A percentile compares a stretch with the other conserved stretches of the same genome.
These are phyloP conservation scores for Nilaparvata lugens DNA, from an alignment of 1,140 invertebrate genomes.

Conservation along the genomic window DNA sequence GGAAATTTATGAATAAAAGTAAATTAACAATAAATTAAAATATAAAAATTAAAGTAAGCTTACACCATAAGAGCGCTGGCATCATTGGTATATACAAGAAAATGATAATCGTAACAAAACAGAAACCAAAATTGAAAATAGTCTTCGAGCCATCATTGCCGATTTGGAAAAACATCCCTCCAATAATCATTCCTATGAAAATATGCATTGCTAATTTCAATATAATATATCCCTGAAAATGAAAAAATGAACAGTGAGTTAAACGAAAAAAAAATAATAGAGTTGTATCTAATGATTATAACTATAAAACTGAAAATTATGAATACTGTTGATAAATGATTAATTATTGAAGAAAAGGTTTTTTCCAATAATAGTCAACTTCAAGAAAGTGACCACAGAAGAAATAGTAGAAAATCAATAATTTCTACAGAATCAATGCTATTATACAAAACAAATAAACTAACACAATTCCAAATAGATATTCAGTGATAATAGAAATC, in stretches of 20 bases:
- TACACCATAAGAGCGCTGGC: slow-evolving; percentile 66
- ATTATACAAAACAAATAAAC: too few species aligned
- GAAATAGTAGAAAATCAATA: too few species aligned
- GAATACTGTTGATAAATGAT: too few species aligned
- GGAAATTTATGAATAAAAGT: too few species aligned
- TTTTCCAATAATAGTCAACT: too few species aligned
- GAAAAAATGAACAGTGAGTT: slow-evolving; percentile 15
- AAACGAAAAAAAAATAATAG: neutral
- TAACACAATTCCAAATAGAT: too few species aligned
- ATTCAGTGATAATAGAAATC: too few species aligned
- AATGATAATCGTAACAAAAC: slow-evolving; percentile 62
- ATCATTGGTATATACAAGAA: slow-evolving; percentile 73
- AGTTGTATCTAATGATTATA: too few species aligned
- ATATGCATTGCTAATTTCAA: slow-evolving; percentile 55
- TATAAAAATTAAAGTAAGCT: slow-evolving; percentile 32
- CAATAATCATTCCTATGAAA: slow-evolving; percentile 59
- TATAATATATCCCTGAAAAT: slow-evolving; percentile 56
- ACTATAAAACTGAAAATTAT: too few species aligned
- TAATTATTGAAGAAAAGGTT: too few species aligned
- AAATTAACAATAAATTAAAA: slow-evolving; percentile 3
- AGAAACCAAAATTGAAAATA: slow-evolving; percentile 73
- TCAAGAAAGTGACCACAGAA: too few species aligned
- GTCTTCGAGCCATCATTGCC: slow-evolving; percentile 70
- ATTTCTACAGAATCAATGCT: too few species aligned
- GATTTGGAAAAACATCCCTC: slow-evolving; percentile 54